These are phyloP conservation scores for Mechanitis messenoides DNA, from an alignment of 2,888 invertebrate species.

Conservation along the genomic window DNA sequence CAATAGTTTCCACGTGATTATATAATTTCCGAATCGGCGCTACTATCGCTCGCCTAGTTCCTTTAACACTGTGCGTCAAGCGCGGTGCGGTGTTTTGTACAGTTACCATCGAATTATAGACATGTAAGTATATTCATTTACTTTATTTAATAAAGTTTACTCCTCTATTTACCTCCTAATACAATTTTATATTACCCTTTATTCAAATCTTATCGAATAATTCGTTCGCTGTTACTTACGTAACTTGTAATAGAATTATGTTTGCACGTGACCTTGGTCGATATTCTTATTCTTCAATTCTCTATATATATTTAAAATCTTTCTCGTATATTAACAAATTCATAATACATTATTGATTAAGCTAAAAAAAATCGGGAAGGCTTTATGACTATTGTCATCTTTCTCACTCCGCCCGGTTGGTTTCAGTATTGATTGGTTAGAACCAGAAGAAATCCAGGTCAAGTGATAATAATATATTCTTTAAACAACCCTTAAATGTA, in stretches of 20 bases:
- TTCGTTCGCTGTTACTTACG: conserved; percentile 56
- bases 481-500: neutral
- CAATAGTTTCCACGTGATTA: conserved; percentile 59
- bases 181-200: neutral
- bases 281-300: conserved; percentile 30
- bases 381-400: conserved; percentile 11
- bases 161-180: conserved; percentile 2
- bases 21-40: conserved; percentile 63
- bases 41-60: conserved; percentile 52
- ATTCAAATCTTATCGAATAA: conserved; percentile 13
- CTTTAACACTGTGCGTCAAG: conserved; percentile 70
- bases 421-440: conserved; percentile 29
- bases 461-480: neutral
- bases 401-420: conserved; percentile 3
- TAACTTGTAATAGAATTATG: conserved; percentile 65
- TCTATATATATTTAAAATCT: conserved; percentile 3
- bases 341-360: neutral
- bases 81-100: conserved; percentile 65
- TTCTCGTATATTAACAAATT: neutral
- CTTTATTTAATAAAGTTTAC: conserved; percentile 5
- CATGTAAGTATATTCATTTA: conserved; percentile 56
- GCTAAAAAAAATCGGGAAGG: conserved; percentile 19
- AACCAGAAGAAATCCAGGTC: conserved; percentile 18
- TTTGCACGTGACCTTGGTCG: conserved; percentile 72
- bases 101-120: conserved; percentile 63